Evolutionary conservation across 2,888 invertebrate genomes (phyloP), one percentile per base, ranked within the genome.

Genomic region (Molorchus minor): DNA sequence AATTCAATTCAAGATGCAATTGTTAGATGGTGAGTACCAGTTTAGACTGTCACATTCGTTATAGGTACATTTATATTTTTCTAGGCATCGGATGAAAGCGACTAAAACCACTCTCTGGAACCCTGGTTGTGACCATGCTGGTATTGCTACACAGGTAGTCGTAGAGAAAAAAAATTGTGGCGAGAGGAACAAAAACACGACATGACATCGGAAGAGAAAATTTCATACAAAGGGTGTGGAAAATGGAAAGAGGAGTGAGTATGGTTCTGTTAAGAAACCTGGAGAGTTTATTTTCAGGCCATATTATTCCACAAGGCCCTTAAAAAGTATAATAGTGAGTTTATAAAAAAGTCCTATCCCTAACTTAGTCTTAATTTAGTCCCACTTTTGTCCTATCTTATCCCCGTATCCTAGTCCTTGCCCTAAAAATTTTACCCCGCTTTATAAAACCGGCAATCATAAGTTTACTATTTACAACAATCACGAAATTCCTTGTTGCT

Each of bases 71-170:
- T 55, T 51, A 51, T 46, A 21, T 47, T 13, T 38, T 55, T 55
- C 1, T 15, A 79, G 79, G 79, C 80, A 85, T 69, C 80, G 86
- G 53, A 90, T 91, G 86, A 82, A 82, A 59, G 89, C 89, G n/a
- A n/a, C n/a, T 1, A 80, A 82, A 68, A 80, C 88, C 63, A 91
- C 93, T 0, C 76, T 92, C 10, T 99, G 98, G 98, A 83, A 96
- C 53, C 98, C 98, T 0, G 99, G 98, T 0, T 92, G 90, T 65
- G 99, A 99, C 81, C 99, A 99, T 83, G 99, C 99, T 12, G 99
- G 99, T 8, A 99, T 99, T 71, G 98, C 99, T 7, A 99, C 98
- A 0, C 98, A 98, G 83, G 91, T 92, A 21, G 90, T 96, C 0
- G 94, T 98, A 3, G 96, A 97, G 79, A 93, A 92, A 76, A 86